phyloP scores from a whole-genome alignment of 2,888 invertebrate species.

The Eurytoma adleriae region DNA sequence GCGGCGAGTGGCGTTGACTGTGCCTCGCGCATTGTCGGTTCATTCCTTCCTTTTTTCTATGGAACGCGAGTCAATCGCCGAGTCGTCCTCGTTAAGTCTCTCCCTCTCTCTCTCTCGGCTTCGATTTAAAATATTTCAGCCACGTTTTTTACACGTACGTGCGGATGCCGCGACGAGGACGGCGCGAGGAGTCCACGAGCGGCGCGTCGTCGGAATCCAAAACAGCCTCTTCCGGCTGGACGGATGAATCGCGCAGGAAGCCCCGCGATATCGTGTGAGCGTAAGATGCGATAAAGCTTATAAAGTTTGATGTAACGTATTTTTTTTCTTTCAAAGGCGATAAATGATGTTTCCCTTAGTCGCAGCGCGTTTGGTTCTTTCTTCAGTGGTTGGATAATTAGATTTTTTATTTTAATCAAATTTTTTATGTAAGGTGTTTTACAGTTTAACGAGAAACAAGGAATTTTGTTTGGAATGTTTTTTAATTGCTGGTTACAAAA shows the following conservation, averaged over 20 bases:
- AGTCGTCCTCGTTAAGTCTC: neutral
- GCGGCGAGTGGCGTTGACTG: neutral
- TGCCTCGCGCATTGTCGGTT: neutral
- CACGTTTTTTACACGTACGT: conserved; percentile 38
- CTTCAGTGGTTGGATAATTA: neutral
- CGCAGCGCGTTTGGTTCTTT: neutral
- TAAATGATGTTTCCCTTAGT: too few relatives aligned
- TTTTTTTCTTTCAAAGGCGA: neutral
- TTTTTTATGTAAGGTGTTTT: neutral
- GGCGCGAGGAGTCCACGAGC: neutral
- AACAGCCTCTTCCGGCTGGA: conserved; percentile 52
- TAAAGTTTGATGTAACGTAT: neutral
- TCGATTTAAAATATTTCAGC: conserved; percentile 45
- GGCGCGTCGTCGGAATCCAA: conserved; percentile 42
- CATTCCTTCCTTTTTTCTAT: conserved; percentile 9
- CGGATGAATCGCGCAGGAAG: conserved; percentile 37
- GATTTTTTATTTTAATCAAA: neutral
- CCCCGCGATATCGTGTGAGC: conserved; percentile 32
- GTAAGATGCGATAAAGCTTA: neutral
- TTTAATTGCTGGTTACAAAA: neutral
- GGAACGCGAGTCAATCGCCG: conserved; percentile 22
- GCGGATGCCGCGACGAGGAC: neutral
- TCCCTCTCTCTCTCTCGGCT: neutral
- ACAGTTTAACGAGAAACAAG: too few relatives aligned
- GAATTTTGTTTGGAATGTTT: too few relatives aligned